Evolutionary conservation across 2,888 invertebrate species (phyloP).

Genomic region (Alcis repandata): DNA sequence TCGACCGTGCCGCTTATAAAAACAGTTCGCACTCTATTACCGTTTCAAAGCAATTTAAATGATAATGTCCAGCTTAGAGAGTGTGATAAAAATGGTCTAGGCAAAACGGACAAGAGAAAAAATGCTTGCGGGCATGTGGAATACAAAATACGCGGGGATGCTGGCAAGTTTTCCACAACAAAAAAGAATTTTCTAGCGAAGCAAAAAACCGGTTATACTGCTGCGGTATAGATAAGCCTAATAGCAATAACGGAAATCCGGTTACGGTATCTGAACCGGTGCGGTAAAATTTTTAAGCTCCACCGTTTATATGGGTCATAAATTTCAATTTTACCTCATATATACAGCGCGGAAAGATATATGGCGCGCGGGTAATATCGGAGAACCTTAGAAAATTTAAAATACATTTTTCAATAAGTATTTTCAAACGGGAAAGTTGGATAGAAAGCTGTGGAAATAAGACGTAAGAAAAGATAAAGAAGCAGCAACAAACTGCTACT

Average conservation of each 20-base stretch:
- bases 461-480: not conserved
- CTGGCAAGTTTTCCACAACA: conserved; percentile 32
- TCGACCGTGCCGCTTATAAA: conserved; percentile 31
- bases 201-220: conserved; percentile 32
- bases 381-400: not conserved
- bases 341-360: conserved; percentile 30
- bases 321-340: conserved; percentile 47
- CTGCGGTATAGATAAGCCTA: conserved; percentile 42
- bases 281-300: conserved; percentile 39
- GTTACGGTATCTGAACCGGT: conserved; percentile 31
- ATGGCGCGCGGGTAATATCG: conserved; percentile 24
- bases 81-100: conserved; percentile 47
- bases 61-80: conserved; percentile 50
- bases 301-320: conserved; percentile 42
- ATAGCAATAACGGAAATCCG: conserved; percentile 45
- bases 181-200: conserved; percentile 23
- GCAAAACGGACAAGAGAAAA: conserved; percentile 48
- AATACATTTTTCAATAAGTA: not conserved
- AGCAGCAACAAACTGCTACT: not conserved
- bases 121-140: conserved; percentile 35
- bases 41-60: conserved; percentile 51
- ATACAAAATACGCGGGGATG: conserved; percentile 35
- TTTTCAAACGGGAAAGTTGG: not conserved
- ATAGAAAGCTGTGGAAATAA: too few relatives aligned
- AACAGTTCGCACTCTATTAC: conserved; percentile 42